Evolutionary conservation across 2,888 invertebrate genomes (phyloP).

Genomic region (Cacoxenus indagator): DNA sequence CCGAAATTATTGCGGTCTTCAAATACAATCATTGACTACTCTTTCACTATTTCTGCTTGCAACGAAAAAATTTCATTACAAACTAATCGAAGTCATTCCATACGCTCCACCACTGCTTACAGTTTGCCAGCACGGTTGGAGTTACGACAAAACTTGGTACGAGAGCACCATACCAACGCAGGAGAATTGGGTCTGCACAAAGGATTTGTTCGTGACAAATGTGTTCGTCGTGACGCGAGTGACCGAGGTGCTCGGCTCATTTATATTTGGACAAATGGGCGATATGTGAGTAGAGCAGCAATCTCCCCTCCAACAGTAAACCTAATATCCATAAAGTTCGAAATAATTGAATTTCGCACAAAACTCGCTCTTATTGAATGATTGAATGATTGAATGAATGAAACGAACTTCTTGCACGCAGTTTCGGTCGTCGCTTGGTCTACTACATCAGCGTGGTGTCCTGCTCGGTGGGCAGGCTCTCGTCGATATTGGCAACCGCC

Average conservation of each 20-base stretch:
- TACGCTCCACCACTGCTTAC: constrained; percentile 37
- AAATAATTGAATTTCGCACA: constrained; percentile 21
- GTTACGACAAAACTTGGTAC: constrained; percentile 74
- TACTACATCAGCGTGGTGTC: constrained; percentile 71
- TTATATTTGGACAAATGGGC: constrained; percentile 74
- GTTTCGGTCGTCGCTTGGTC: constrained; percentile 72
- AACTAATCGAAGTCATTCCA: no score
- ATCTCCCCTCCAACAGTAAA: not conserved
- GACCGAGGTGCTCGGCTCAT: constrained; percentile 74
- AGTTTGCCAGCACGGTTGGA: constrained; percentile 74
- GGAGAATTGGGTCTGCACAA: constrained; percentile 75
- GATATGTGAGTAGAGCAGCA: constrained; percentile 72
- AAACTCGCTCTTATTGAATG: no score
- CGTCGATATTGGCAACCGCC: constrained; percentile 68
- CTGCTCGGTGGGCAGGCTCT: constrained; percentile 70
- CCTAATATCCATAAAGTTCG: no score
- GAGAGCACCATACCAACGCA: constrained; percentile 72
- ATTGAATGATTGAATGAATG: no score
- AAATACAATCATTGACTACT: no score
- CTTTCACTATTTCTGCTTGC: no score
- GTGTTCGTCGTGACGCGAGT: constrained; percentile 72
- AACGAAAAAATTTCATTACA: no score
- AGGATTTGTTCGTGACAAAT: constrained; percentile 73
- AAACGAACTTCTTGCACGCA: constrained; percentile 46
- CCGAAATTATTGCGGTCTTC: no score